Base-by-base conservation (phyloP, 1,140 invertebrate species). In the Gerris buenoi region DNA sequence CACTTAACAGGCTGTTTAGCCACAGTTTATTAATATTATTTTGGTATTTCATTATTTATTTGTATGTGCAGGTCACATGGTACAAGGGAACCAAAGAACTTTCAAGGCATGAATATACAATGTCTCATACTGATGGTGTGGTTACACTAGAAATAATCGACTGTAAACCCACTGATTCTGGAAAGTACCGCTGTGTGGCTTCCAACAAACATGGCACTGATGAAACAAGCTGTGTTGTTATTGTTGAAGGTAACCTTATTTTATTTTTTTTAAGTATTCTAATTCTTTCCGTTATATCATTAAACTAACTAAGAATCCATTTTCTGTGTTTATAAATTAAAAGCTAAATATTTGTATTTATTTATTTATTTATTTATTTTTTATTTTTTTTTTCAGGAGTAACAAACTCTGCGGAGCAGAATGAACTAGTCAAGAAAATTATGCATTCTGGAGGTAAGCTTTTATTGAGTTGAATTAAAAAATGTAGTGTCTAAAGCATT, bases 131-230 rank as follows among this genome's bases (percentile, higher is more conserved):
- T 1, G 92, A 95, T 76, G 97, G 96, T 71, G 95, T 99, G 2
- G 89, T 96, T 33, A 93, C 92, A 0, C 85, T 98, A 80, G 97
- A 99, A 82, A 97, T 99, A 67, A 84, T 92, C 58, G 92, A 94
- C 77, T 96, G 94, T 76, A 87, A 88, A 75, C 87, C 93, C 0
- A 88, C 89, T 71, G 97, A 99, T 79, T 94, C 94, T 68, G 97
- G 96, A 68, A 95, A 92, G 77, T 99, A 99, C 78, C 86, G 84
- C 25, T 98, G 95, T 76, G 83, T 90, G 3, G 97, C 97, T 3
- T 88, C 86, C 46, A 99, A 98, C 78, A 81, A 83, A 23, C 88
- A 97, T 70, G 97, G 97, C 71, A 86, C 86, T 25, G 93, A 96
- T 74, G 94, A 97, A 81, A 98, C 95, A 1, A 88, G 85, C 60